phyloP scores from a whole-genome alignment of 2,113 vertebrate genomes.

The Rhagologus leucostigma region DNA sequence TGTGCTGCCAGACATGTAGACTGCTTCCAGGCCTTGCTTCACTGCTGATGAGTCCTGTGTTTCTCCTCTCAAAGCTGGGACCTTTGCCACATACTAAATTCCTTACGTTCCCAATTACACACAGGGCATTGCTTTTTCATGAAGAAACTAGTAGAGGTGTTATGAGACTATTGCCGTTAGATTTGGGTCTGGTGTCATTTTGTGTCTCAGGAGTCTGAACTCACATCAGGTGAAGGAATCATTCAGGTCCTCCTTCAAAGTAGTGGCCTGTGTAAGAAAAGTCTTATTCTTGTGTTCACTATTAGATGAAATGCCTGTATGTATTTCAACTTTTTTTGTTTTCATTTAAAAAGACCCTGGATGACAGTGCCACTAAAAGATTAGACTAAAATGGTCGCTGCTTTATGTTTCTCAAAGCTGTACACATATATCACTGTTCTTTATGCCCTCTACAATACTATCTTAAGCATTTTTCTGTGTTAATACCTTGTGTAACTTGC shows the following conservation, averaged over 20 bases:
- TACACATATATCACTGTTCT: neutral
- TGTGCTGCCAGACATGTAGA: neutral
- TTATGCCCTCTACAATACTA: neutral
- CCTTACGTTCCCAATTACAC: neutral
- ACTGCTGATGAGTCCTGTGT: neutral
- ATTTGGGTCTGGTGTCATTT: neutral
- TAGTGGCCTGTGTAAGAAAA: neutral
- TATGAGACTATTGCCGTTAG: fast-evolving
- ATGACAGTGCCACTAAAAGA: neutral
- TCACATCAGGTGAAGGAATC: neutral
- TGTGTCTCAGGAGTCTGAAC: neutral
- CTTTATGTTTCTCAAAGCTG: neutral
- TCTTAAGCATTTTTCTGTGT: neutral
- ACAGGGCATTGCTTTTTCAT: neutral
- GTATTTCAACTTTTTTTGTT: neutral
- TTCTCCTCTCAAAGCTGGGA: neutral
- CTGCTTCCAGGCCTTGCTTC: neutral
- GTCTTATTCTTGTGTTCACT: neutral
- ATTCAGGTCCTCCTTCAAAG: neutral
- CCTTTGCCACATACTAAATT: neutral
- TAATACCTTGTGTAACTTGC: neutral
- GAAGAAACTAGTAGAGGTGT: neutral
- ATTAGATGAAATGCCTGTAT: neutral
- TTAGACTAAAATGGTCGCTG: neutral
- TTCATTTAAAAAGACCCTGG: neutral